Percentiles rank a stretch among this genome's conserved stretches.
These are phyloP conservation scores for Craterocephalus amniculus DNA, from an alignment of 2,797 vertebrate species.

Conservation along the genomic window DNA sequence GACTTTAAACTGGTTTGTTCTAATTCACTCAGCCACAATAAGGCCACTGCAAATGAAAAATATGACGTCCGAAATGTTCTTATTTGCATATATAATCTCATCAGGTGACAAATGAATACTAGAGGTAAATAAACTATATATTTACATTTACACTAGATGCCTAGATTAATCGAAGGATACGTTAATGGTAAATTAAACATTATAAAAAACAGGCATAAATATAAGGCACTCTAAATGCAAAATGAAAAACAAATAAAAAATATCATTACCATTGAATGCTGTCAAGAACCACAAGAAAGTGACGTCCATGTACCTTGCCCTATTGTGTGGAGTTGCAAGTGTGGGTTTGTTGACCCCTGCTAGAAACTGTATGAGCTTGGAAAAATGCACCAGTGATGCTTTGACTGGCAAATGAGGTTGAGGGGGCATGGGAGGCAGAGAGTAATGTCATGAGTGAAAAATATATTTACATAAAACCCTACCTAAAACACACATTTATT, in stretches of 20 bases:
- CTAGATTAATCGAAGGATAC: slow-evolving; percentile 79
- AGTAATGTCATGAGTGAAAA: slow-evolving; percentile 64
- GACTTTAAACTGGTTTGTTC: slow-evolving; percentile 47
- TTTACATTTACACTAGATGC: slow-evolving; percentile 76
- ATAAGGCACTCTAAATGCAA: slow-evolving; percentile 99
- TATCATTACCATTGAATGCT: slow-evolving; percentile 48
- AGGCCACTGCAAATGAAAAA: slow-evolving; percentile 82
- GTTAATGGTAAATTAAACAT: slow-evolving; percentile 80
- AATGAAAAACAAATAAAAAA: slow-evolving; percentile 76
- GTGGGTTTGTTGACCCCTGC: slow-evolving; percentile 46
- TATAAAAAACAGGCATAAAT: slow-evolving; percentile 97
- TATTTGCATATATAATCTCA: slow-evolving; percentile 89
- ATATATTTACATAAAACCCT: slow-evolving; percentile 69
- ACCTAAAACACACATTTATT: slow-evolving; percentile 90
- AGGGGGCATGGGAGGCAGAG: slow-evolving; percentile 8
- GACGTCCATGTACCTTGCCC: slow-evolving; percentile 79
- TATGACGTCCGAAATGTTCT: slow-evolving; percentile 77
- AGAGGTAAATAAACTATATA: slow-evolving; percentile 77
- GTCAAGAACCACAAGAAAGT: slow-evolving; percentile 67
- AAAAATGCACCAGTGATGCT: slow-evolving; percentile 56
- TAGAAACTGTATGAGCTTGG: slow-evolving; percentile 48
- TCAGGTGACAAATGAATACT: slow-evolving; percentile 79
- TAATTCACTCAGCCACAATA: slow-evolving; percentile 78
- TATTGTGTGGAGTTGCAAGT: slow-evolving; percentile 67
- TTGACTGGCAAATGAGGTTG: slow-evolving; percentile 49